Evolutionary conservation across 2,888 invertebrate species (phyloP).

Genomic region (Nycteola revayana): DNA sequence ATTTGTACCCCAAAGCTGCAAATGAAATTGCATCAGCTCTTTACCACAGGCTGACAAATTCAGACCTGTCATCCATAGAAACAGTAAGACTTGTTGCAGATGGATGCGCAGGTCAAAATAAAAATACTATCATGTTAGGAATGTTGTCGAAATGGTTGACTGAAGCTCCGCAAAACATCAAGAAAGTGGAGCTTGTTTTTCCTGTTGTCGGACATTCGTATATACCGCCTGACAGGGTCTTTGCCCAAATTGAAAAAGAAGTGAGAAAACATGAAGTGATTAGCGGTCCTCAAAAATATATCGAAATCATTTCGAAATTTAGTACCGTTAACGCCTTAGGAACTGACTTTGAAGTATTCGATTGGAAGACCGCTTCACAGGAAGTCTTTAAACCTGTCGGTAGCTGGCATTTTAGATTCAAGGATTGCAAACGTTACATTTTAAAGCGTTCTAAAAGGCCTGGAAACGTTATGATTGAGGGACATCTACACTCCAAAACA

Average conservation of each 20-base stretch:
- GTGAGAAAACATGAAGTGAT: too few species aligned
- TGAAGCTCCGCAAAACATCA: too few species aligned
- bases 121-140: too few species aligned
- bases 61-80: too few species aligned
- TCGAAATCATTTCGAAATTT: conserved; percentile 18
- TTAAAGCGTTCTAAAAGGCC: conserved; percentile 22
- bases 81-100: too few species aligned
- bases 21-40: conserved; percentile 6
- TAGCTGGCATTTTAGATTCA: conserved; percentile 25
- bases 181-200: too few species aligned
- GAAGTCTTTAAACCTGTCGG: conserved; percentile 22
- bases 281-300: conserved; percentile 12
- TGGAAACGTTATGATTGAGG: conserved; percentile 26
- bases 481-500: conserved; percentile 25
- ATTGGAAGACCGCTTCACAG: conserved; percentile 25
- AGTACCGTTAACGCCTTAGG: conserved; percentile 15
- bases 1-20: conserved; percentile 5
- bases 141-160: too few species aligned
- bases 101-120: too few species aligned
- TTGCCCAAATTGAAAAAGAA: too few species aligned
- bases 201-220: too few species aligned
- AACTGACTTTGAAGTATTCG: conserved; percentile 20
- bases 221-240: too few species aligned
- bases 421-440: conserved; percentile 22
- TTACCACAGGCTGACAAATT: too few species aligned